phyloP scores from a whole-genome alignment of 2,113 vertebrate genomes.

The Leptobrachium leishanense region DNA sequence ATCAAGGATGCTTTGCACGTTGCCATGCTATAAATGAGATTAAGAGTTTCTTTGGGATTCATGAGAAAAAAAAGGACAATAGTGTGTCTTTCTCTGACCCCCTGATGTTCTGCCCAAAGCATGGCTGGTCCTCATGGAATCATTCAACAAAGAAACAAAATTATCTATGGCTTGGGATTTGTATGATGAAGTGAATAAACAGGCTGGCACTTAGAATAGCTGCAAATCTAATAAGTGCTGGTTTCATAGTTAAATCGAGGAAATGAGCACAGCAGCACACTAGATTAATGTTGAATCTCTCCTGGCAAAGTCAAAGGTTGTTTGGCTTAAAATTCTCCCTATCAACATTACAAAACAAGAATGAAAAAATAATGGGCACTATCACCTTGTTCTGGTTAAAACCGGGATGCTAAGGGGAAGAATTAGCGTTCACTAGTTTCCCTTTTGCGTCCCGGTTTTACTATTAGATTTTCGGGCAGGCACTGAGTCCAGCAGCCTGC shows the following conservation, averaged over 20 bases:
- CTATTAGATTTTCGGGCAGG: no score
- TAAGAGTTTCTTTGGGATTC: constrained; percentile 23
- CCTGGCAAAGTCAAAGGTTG: constrained; percentile 45
- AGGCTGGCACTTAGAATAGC: constrained; percentile 22
- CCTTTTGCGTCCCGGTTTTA: no score
- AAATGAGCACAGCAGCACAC: constrained; percentile 12
- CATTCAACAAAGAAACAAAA: constrained; percentile 34
- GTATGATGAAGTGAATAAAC: constrained; percentile 33
- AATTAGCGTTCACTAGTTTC: no score
- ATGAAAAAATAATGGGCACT: no score
- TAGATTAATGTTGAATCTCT: constrained; percentile 39
- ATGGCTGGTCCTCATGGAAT: constrained; percentile 28
- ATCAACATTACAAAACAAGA: constrained; percentile 37
- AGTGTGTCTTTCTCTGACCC: constrained; percentile 25
- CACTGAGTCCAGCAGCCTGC: no score
- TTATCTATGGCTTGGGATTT: constrained; percentile 42
- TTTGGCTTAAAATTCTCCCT: constrained; percentile 36
- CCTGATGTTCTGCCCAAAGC: constrained; percentile 42
- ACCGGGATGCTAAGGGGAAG: no score
- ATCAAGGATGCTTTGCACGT: constrained; percentile 33
- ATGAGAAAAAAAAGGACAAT: constrained; percentile 28
- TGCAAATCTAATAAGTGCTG: constrained; percentile 32
- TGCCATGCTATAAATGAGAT: constrained; percentile 31
- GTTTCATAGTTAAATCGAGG: constrained; percentile 19
- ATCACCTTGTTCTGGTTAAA: no score